Conservation (phyloP, 64 coral and sea anemone species). For the Orbicella faveolata region DNA sequence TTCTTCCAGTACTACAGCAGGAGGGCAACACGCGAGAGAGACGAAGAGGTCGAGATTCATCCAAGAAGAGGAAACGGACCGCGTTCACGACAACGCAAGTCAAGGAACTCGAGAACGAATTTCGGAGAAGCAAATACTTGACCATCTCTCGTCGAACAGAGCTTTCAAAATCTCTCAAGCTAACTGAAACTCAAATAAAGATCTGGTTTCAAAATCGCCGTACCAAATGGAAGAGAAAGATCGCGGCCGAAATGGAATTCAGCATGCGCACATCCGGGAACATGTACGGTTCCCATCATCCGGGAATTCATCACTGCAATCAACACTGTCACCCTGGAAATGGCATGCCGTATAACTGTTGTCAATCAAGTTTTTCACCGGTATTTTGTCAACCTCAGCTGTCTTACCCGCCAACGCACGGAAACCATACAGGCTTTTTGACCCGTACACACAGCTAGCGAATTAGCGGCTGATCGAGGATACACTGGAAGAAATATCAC, state of each 20-base stretch:
- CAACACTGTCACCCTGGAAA: conserved; percentile 29
- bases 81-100: conserved; percentile 94
- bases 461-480: no score
- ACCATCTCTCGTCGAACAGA: conserved; percentile 97
- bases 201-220: conserved; percentile 99
- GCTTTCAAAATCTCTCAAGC: conserved; percentile 89
- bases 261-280: conserved; percentile 14
- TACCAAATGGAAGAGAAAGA: conserved; percentile 97
- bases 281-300: conserved; percentile 32
- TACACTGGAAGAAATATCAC: no score
- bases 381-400: conserved; percentile 24
- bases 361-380: conserved; percentile 2
- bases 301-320: conserved; percentile 51
- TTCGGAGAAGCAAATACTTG: conserved; percentile 97
- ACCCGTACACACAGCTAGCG: not conserved
- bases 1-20: conserved; percentile 3
- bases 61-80: conserved; percentile 86
- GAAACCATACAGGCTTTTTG: not conserved
- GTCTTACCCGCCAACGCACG: not conserved
- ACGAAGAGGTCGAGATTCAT: conserved; percentile 47
- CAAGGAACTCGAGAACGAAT: conserved; percentile 94
- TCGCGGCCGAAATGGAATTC: conserved; percentile 91
- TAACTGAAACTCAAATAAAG: conserved; percentile 98
- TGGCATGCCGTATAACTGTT: not conserved
- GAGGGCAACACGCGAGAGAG: conserved; percentile 37